Evolutionary conservation across 1,140 invertebrate genomes (phyloP), one percentile per base, ranked within the genome.

Genomic region (Penaeus vannamei): DNA sequence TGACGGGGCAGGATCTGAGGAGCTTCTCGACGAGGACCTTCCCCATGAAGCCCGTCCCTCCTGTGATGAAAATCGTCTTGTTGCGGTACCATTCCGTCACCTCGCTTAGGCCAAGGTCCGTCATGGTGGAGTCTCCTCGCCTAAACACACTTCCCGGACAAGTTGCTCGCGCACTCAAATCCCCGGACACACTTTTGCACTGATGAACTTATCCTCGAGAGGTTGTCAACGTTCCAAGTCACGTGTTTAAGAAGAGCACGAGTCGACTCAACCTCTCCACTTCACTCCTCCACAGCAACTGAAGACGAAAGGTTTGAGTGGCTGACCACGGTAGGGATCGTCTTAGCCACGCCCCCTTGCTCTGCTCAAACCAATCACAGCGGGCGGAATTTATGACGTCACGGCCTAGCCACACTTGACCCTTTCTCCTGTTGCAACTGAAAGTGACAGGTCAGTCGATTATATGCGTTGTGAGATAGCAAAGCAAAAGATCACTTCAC

Each of bases 21-120:
- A 98, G 92, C 92, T 98, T 98, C 93, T 98, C 97, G 0, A 97
- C 94, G 14, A 98, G 93, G 0, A 96, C 95, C 93, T 98, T 98
- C 0, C 97, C 97, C 93, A 98, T 95, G 92, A 97, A 98, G 59
- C 97, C 97, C 0, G 96, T 97, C 90, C 94, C 92, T 93, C 95
- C 94, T 92, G 95, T 92, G 92, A 96, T 95, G 92, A 98, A 97
- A 69, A 97, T 92, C 91, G 93, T 93, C 91, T 94, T 93, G 69
- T 89, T 89, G 36, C 87, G 76, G 69, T 91, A 92, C 60, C 82
- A 92, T 42, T 91, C 91, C 42, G 86, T 72, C 62, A 92, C 87
- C 64, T 90, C 90, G 84, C 90, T 90, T 17, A 61, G 62, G 19
- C 80, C 90, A 46, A 85, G 64, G 81, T 80, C 86, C 76, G 86